Evolutionary conservation across 2,113 vertebrate species (phyloP).

Genomic region (Megatriorchis doriae): DNA sequence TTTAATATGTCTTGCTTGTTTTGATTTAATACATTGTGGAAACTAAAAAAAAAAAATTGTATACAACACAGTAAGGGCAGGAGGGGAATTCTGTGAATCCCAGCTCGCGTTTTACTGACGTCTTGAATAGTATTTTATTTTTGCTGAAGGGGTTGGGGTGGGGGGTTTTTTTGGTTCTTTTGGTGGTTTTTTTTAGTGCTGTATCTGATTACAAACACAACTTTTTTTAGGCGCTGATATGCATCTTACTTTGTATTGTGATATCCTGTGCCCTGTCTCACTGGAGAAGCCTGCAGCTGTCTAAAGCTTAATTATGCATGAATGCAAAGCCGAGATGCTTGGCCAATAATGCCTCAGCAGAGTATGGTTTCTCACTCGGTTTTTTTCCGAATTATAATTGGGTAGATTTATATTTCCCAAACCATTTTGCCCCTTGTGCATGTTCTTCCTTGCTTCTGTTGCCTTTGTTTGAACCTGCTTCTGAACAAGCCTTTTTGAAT

Average conservation of each 20-base stretch:
- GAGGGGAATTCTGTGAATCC: not conserved
- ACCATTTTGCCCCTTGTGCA: slow-evolving; percentile 11
- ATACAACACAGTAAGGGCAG: not conserved
- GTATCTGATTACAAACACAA: slow-evolving; percentile 41
- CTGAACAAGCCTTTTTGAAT: slow-evolving; percentile 41
- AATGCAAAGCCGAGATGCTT: slow-evolving; percentile 73
- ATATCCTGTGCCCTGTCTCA: slow-evolving; percentile 46
- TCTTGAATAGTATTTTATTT: slow-evolving; percentile 19
- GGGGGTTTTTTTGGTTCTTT: slow-evolving; percentile 2
- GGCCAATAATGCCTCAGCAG: slow-evolving; percentile 58
- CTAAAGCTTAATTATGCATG: slow-evolving; percentile 78
- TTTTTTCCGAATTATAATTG: slow-evolving; percentile 74
- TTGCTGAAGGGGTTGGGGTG: not conserved
- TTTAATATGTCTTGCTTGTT: slow-evolving; percentile 31
- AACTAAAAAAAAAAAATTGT: slow-evolving; percentile 46
- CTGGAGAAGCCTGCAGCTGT: slow-evolving; percentile 72
- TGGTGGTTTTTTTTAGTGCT: not conserved
- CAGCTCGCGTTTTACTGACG: not conserved
- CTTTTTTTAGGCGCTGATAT: slow-evolving; percentile 29
- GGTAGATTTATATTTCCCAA: slow-evolving; percentile 70
- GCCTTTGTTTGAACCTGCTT: slow-evolving; percentile 47
- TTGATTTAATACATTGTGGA: not conserved
- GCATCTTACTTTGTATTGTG: slow-evolving; percentile 59
- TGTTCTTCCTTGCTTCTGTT: slow-evolving; percentile 31
- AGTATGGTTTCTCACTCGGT: slow-evolving; percentile 63